phyloP scores from a whole-genome alignment of 2,113 vertebrate species.

The Hippoglossus stenolepis region DNA sequence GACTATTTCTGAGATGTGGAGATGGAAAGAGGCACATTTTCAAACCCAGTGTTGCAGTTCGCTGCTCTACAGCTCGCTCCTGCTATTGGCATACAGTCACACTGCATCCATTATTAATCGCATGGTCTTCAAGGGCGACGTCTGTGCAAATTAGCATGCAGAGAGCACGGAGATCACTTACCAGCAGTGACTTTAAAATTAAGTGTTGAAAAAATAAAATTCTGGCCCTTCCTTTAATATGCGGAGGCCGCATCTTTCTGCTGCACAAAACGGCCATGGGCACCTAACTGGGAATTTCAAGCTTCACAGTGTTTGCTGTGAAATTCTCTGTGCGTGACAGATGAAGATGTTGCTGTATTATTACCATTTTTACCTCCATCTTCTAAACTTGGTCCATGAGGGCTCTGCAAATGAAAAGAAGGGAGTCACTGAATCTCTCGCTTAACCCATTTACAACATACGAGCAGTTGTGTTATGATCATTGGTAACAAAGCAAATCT shows the following conservation, averaged over 20 bases:
- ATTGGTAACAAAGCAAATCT: conserved; percentile 6
- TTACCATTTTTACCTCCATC: conserved; percentile 45
- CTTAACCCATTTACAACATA: conserved; percentile 1
- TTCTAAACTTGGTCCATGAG: conserved; percentile 26
- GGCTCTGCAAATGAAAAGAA: not conserved
- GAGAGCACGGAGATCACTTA: conserved; percentile 64
- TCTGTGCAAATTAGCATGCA: conserved; percentile 77
- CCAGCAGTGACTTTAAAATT: conserved; percentile 67
- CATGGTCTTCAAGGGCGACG: conserved; percentile 70
- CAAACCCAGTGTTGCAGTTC: conserved; percentile 47
- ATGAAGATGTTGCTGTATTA: conserved; percentile 46
- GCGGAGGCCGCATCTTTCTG: conserved; percentile 32
- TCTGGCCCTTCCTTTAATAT: conserved; percentile 35
- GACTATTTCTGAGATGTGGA: conserved; percentile 13
- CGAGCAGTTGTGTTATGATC: not conserved
- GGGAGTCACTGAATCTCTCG: not conserved
- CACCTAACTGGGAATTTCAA: conserved; percentile 21
- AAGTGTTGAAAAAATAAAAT: conserved; percentile 41
- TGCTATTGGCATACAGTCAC: conserved; percentile 66
- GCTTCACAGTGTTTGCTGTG: conserved; percentile 33
- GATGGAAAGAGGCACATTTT: conserved; percentile 45
- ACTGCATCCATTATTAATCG: conserved; percentile 80
- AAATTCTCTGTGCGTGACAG: conserved; percentile 35
- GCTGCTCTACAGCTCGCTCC: conserved; percentile 39
- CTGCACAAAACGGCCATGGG: conserved; percentile 46